Percentiles rank a stretch among this genome's conserved stretches.
Conservation (phyloP, 2,888 invertebrate species). For the Calameuta filiformis region DNA sequence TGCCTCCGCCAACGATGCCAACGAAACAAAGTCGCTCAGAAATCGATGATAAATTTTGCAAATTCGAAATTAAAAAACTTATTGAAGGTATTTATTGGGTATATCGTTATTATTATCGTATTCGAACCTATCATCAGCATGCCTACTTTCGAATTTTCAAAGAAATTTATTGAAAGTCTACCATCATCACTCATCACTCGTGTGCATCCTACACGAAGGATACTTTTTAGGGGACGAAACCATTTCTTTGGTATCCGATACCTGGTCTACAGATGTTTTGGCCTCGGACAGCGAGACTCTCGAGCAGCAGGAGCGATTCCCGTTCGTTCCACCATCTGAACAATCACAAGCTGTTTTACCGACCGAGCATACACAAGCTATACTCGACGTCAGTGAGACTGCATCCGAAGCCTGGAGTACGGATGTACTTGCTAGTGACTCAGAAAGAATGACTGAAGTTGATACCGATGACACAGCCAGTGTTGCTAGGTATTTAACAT, state of each 20-base stretch:
- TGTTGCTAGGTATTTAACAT: constrained; percentile 68
- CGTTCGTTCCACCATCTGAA: constrained; percentile 52
- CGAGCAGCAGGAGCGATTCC: constrained; percentile 77
- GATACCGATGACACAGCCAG: constrained; percentile 77
- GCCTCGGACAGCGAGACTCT: constrained; percentile 96
- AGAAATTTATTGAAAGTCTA: neutral
- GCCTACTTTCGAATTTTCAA: neutral
- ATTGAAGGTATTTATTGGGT: constrained; percentile 65
- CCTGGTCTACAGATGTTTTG: constrained; percentile 98
- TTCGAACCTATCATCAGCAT: neutral
- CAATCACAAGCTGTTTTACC: constrained; percentile 65
- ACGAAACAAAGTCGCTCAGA: constrained; percentile 90
- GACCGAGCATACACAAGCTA: constrained; percentile 60
- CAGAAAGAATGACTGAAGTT: constrained; percentile 89
- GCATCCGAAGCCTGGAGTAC: constrained; percentile 99
- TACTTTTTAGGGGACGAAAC: constrained; percentile 84
- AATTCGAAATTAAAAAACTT: constrained; percentile 90
- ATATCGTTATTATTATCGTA: neutral
- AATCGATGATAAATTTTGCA: constrained; percentile 98
- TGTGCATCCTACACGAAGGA: constrained; percentile 24
- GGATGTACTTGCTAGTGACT: constrained; percentile 93
- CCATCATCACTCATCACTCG: constrained; percentile 13
- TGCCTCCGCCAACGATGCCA: constrained; percentile 64
- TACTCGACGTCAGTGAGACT: constrained; percentile 87
- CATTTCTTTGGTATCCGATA: constrained; percentile 96